Base-by-base conservation (phyloP, 2,888 invertebrate genomes). In the Odontothrips loti region DNA sequence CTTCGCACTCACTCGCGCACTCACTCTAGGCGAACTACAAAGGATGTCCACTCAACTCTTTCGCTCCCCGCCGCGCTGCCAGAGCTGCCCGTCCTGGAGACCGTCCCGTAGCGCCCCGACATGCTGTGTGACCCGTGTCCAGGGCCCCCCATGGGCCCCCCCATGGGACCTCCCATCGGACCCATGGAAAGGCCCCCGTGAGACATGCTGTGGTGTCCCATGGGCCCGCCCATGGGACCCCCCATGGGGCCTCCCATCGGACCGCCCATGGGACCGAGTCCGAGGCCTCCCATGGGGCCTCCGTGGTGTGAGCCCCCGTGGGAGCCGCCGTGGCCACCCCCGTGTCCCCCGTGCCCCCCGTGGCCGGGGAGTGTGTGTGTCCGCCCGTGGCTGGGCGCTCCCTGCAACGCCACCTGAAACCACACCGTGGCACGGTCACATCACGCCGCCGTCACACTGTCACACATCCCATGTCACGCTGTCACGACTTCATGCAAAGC, bases 81-180 rank as follows among this genome's bases (percentile, higher is more conserved):
- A 23, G 23, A 75, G 68, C 68, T 75, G 68, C 68, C 68, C 68
- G 68, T 75, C 68, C 68, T 75, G 68, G 68, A 75, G 23, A 75
- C 68, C 3, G 68, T 75, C 27, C 68, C 68, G 68, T 75, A 75
- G 68, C 68, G 68, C 27, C 68, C 68, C 27, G 58, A 58, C 58
- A 58, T 58, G 58, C 58, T 15, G 58, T 58, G 58, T 58, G 58
- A 58, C 58, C 58, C 58, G 17, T 58, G 34, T 43, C 34, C 34
- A 6, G 34, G 58, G 58, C 58, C 51, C 51, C 51, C 58, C 58
- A 58, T 58, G 58, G 34, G 58, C 15, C 58, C 51, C 51, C 51
- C 58, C 58, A 58, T 58, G 58, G 58, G 58, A 15, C 58, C 17
- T 15, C 20, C 58, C 58, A 51, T 17, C 20, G 58, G 58, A 11